These are phyloP conservation scores for Chanos chanos DNA, from an alignment of 2,797 vertebrate genomes.

Conservation along the genomic window DNA sequence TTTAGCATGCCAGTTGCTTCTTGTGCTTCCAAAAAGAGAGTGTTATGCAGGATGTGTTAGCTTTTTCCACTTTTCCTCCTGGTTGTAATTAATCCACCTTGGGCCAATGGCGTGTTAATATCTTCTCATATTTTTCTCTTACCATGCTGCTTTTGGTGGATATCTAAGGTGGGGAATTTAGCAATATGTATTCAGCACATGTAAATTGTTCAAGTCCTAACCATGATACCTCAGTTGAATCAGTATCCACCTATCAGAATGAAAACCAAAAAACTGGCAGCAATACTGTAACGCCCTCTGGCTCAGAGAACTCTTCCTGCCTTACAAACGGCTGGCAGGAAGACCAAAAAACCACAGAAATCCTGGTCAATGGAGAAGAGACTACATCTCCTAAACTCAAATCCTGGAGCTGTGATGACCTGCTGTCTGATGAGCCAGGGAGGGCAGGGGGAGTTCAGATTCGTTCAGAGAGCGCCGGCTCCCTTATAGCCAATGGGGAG, in stretches of 20 bases:
- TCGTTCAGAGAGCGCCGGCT: slow-evolving; percentile 76
- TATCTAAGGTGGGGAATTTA: slow-evolving; percentile 84
- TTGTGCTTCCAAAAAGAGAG: slow-evolving; percentile 16
- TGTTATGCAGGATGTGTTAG: slow-evolving; percentile 15
- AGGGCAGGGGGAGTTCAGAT: slow-evolving; percentile 19
- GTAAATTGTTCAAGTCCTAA: slow-evolving; percentile 73
- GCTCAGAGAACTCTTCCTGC: slow-evolving; percentile 61
- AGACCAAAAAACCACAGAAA: slow-evolving; percentile 38
- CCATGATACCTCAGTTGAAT: slow-evolving; percentile 69
- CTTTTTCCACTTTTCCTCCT: slow-evolving; percentile 16
- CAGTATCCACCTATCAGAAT: slow-evolving; percentile 72
- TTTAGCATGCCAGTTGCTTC: slow-evolving; percentile 17
- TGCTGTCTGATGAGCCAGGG: slow-evolving; percentile 70
- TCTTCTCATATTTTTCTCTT: slow-evolving; percentile 78
- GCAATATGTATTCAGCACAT: slow-evolving; percentile 72
- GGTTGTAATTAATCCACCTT: slow-evolving; percentile 10
- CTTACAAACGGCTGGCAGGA: slow-evolving; percentile 82
- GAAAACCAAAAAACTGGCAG: slow-evolving; percentile 15
- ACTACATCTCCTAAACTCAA: slow-evolving; percentile 78
- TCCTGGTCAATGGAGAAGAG: slow-evolving; percentile 63
- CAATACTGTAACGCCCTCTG: slow-evolving; percentile 49
- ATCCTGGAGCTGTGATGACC: slow-evolving; percentile 81
- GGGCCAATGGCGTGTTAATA: slow-evolving; percentile 68
- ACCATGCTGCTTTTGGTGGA: slow-evolving; percentile 78
- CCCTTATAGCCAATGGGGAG: slow-evolving; percentile 62